Conservation (phyloP, 35 echinoderm and acorn worm species). For the Eucidaris tribuloides region DNA sequence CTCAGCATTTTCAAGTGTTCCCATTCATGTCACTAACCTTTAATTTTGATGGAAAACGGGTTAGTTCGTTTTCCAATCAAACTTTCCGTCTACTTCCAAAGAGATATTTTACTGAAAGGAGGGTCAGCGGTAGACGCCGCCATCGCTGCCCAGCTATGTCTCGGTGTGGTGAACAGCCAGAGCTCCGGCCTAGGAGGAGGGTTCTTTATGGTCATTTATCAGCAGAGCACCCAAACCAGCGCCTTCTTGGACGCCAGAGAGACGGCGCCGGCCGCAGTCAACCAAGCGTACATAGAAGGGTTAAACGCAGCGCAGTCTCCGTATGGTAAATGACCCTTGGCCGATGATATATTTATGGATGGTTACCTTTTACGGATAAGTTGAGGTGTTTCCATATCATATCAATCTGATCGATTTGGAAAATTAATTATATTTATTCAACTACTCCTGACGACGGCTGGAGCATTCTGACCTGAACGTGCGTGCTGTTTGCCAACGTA, state of each 20-base stretch:
- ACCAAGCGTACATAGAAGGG: not conserved
- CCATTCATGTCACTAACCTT: no score
- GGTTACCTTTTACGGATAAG: no score
- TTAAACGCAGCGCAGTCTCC: not conserved
- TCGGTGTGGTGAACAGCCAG: conserved; percentile 52
- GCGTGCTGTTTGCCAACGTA: no score
- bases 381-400: no score
- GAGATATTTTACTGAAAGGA: not conserved
- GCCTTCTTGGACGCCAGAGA: conserved; percentile 30
- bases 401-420: no score
- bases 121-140: conserved; percentile 61
- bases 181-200: conserved; percentile 60
- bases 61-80: not conserved
- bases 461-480: no score
- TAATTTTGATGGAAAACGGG: no score
- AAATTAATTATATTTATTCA: no score
- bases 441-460: no score
- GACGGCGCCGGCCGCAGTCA: conserved; percentile 43
- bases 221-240: not conserved
- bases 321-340: not conserved
- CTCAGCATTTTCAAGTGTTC: no score
- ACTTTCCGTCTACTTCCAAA: not conserved
- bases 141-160: conserved; percentile 44
- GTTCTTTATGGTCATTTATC: conserved; percentile 50
- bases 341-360: no score